phyloP scores from a whole-genome alignment of 2,797 vertebrate genomes.

The Ambastaia sidthimunki region DNA sequence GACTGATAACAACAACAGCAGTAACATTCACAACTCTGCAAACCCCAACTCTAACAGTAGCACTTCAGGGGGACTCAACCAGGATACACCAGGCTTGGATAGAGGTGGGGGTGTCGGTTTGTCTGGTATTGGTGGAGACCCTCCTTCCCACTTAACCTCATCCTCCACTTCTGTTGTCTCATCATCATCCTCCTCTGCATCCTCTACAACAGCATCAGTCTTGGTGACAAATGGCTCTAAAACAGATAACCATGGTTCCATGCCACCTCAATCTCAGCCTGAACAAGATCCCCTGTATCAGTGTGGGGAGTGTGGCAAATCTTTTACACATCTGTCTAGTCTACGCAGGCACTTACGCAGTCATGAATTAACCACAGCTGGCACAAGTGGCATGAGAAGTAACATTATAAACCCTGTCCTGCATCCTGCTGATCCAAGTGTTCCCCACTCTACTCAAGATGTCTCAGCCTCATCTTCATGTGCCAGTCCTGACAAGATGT shows the following conservation, averaged over 20 bases:
- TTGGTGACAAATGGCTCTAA: slow-evolving; percentile 82
- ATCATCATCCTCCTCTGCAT: slow-evolving; percentile 81
- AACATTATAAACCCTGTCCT: slow-evolving; percentile 79
- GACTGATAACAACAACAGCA: slow-evolving; percentile 72
- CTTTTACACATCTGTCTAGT: slow-evolving; percentile 94
- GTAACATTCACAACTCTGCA: slow-evolving; percentile 71
- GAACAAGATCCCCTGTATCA: slow-evolving; percentile 84
- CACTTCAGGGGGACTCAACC: slow-evolving; percentile 73
- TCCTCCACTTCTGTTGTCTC: slow-evolving; percentile 83
- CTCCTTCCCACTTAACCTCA: slow-evolving; percentile 78
- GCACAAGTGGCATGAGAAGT: slow-evolving; percentile 76
- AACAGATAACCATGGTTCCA: slow-evolving; percentile 75
- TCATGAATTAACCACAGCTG: slow-evolving; percentile 87
- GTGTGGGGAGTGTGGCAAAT: slow-evolving; percentile 91
- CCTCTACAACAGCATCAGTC: slow-evolving; percentile 79
- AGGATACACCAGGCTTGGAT: slow-evolving; percentile 77
- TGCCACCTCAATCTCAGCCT: slow-evolving; percentile 75
- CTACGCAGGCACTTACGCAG: slow-evolving; percentile 92
- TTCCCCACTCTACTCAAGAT: slow-evolving; percentile 84
- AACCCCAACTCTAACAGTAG: slow-evolving; percentile 75
- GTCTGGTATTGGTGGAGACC: slow-evolving; percentile 77
- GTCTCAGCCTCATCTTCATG: slow-evolving; percentile 67
- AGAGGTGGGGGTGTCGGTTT: slow-evolving; percentile 72
- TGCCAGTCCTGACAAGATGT: slow-evolving; percentile 84
- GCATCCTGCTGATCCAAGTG: slow-evolving; percentile 79